Conservation (phyloP, 2,797 vertebrate species). For the Enteromius viviparus region DNA sequence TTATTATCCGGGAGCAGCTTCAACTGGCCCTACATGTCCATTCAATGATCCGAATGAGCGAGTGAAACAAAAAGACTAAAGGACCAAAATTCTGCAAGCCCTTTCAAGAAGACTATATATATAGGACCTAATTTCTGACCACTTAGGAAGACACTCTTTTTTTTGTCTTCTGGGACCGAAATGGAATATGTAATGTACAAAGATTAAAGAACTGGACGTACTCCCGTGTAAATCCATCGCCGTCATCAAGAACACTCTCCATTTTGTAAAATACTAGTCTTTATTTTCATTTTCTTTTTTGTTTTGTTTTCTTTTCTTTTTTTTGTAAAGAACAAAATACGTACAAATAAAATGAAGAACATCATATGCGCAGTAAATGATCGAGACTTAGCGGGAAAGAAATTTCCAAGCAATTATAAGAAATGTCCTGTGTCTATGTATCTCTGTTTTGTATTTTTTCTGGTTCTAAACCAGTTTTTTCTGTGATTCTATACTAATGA, state of each 20-base stretch:
- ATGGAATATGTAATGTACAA: constrained; percentile 98
- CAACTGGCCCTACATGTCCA: constrained; percentile 99
- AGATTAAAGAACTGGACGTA: constrained; percentile 90
- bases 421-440: constrained; percentile 99
- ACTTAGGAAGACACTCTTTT: constrained; percentile 80
- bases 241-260: constrained; percentile 93
- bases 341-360: constrained; percentile 88
- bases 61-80: constrained; percentile 75
- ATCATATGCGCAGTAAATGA: constrained; percentile 96
- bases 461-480: constrained; percentile 99
- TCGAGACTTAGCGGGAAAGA: constrained; percentile 96
- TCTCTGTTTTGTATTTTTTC: constrained; percentile 99
- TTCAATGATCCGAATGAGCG: constrained; percentile 94
- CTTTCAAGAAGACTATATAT: constrained; percentile 81
- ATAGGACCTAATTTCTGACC: constrained; percentile 83
- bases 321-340: constrained; percentile 82
- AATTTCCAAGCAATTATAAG: constrained; percentile 99
- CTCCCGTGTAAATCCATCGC: constrained; percentile 88
- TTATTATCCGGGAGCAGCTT: constrained; percentile 99
- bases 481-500: constrained; percentile 99
- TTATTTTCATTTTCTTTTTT: constrained; percentile 87
- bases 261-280: constrained; percentile 99
- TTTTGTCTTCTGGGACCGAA: constrained; percentile 88
- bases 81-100: constrained; percentile 79
- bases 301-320: constrained; percentile 67